A percentile compares a stretch with the other conserved stretches of the same genome.
These are phyloP conservation scores for Opisthocomus hoazin DNA, from an alignment of 2,113 vertebrate species.

Conservation along the genomic window DNA sequence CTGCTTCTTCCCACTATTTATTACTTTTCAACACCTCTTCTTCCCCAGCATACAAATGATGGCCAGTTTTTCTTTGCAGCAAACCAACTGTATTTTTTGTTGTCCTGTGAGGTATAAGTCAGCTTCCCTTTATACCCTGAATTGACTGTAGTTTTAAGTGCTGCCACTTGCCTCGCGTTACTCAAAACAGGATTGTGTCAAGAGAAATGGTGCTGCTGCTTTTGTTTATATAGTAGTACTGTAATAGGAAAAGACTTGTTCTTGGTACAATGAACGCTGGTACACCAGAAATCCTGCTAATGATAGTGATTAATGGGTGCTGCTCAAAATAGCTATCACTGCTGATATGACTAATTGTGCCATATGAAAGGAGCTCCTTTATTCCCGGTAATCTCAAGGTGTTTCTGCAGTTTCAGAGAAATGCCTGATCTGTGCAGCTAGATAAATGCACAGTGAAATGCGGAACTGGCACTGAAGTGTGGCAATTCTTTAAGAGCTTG, in stretches of 20 bases:
- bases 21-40: background rate
- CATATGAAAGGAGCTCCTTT: background rate
- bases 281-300: constrained; percentile 50
- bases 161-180: background rate
- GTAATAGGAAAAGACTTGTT: constrained; percentile 25
- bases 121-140: background rate
- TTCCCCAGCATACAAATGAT: background rate
- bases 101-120: background rate
- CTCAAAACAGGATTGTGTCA: background rate
- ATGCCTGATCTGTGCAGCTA: background rate
- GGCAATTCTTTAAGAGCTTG: background rate
- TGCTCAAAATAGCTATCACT: constrained; percentile 31
- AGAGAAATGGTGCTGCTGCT: constrained; percentile 2
- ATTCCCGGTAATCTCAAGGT: constrained; percentile 12
- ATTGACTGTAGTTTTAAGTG: background rate
- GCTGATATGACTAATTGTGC: constrained; percentile 27
- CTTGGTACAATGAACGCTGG: constrained; percentile 21
- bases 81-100: background rate
- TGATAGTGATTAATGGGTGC: constrained; percentile 49
- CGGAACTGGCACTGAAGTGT: background rate
- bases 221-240: constrained; percentile 36
- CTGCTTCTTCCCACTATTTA: background rate
- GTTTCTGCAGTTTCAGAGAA: background rate
- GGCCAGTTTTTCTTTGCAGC: background rate
- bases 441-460: background rate